Evolutionary conservation across 2,888 invertebrate genomes (phyloP).

Genomic region (Lochmaea capreae): DNA sequence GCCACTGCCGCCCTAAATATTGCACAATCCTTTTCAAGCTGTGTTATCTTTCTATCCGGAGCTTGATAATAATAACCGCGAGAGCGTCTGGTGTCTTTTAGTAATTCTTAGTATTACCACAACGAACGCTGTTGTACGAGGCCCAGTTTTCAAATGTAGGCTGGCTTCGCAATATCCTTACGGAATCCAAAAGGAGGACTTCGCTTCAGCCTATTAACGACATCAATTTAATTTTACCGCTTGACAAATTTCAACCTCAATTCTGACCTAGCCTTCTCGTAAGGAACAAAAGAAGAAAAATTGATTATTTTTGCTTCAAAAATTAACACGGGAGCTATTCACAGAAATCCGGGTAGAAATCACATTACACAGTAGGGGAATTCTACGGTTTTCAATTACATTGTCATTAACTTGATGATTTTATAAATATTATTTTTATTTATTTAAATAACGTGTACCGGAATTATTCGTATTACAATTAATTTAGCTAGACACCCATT

Average conservation of each 20-base stretch:
- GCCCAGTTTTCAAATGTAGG: conserved; percentile 7
- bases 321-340: too few species aligned
- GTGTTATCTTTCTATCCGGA: conserved; percentile 52
- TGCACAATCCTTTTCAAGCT: conserved; percentile 49
- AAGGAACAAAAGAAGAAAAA: background rate
- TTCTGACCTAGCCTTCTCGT: conserved; percentile 21
- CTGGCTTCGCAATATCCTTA: background rate
- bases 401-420: too few species aligned
- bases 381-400: too few species aligned
- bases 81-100: conserved; percentile 24
- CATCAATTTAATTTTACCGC: conserved; percentile 43
- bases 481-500: too few species aligned
- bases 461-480: too few species aligned
- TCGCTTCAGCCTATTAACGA: conserved; percentile 33
- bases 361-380: too few species aligned
- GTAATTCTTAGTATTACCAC: conserved; percentile 10
- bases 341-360: too few species aligned
- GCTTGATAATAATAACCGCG: conserved; percentile 46
- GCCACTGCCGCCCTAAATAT: conserved; percentile 40
- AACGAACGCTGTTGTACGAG: background rate
- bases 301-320: too few species aligned
- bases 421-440: too few species aligned
- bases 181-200: background rate
- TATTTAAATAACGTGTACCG: too few species aligned
- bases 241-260: conserved; percentile 41